Base-by-base conservation (phyloP, 2,888 invertebrate genomes). In the Hirtodrosophila alboralis region DNA sequence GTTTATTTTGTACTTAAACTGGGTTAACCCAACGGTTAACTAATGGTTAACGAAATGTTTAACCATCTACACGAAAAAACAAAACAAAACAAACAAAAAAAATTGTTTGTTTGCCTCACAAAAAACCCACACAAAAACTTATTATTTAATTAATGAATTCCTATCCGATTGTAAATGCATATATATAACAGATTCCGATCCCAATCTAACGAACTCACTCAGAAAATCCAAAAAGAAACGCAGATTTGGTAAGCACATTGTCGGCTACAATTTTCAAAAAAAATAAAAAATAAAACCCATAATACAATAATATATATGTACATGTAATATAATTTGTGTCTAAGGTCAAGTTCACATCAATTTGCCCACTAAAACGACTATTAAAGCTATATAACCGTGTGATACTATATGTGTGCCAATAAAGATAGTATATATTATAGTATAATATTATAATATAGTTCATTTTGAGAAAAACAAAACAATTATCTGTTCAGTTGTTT, bases 201-300 rank as follows among this genome's bases (percentile, higher is more conserved):
- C 89, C 81, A 88, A 86, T 86, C 78, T 89, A 88, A 90, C 89
- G 89, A 90, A 89, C 83, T 88, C 90, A 84, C 86, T 90, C 75
- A 90, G 89, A 88, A 90, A 90, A 87, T 83, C 87, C 60, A 89
- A 90, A 87, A 90, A 90, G 88, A 90, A 88, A 88, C 86, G 89
- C 84, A 88, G 89, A 88, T 90, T 91, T 86, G 91, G 91, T 91
- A 91, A 91, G 91, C 78, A 79, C 71, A 63, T 57, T 43, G 21
- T 48, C 53, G 38, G 63, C 57, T 36, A 51, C 36, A 48, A 51
- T 56, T 60, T 66, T 57, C 56, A 60, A 37, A 62, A n/a, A n/a
- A n/a, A n/a, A n/a, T n/a, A n/a, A n/a, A n/a, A n/a, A n/a, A n/a
- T n/a, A n/a, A n/a, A n/a, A n/a, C n/a, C n/a, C n/a, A n/a, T n/a